Conservation (phyloP, 2,888 invertebrate genomes). For the Acronicta aceris region DNA sequence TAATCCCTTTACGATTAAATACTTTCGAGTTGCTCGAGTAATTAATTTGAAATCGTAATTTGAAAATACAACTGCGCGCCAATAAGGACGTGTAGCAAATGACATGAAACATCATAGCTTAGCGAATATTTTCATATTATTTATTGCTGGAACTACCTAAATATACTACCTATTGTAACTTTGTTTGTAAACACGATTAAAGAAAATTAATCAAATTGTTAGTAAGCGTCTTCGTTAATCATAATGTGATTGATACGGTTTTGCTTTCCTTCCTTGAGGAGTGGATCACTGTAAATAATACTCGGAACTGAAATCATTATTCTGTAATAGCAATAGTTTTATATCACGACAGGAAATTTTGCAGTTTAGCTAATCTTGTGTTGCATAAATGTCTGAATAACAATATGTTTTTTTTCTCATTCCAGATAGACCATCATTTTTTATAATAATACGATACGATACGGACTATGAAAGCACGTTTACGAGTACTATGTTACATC, state of each 20-base stretch:
- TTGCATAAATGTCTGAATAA: background rate
- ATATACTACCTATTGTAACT: background rate
- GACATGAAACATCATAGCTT: background rate
- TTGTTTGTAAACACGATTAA: background rate
- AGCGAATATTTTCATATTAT: background rate
- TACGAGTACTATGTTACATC: too few species aligned
- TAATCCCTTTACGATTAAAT: too few species aligned
- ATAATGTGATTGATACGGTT: background rate
- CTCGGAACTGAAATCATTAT: constrained; percentile 12
- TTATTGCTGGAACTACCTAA: background rate
- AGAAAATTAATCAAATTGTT: constrained; percentile 7
- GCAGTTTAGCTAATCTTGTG: background rate
- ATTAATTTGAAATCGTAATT: background rate
- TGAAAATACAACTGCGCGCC: constrained; percentile 1
- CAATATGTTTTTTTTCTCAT: too few species aligned
- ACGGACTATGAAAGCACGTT: background rate
- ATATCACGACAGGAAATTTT: background rate
- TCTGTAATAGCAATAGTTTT: constrained; percentile 1
- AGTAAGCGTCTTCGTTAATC: background rate
- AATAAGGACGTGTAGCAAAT: background rate
- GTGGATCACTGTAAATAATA: constrained; percentile 15
- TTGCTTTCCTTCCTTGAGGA: constrained; percentile 33
- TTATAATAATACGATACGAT: too few species aligned
- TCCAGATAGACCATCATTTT: too few species aligned
- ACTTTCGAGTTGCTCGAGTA: too few species aligned